Evolutionary conservation across 2,113 vertebrate genomes (phyloP).

Genomic region (Benitochromis conjunctus): DNA sequence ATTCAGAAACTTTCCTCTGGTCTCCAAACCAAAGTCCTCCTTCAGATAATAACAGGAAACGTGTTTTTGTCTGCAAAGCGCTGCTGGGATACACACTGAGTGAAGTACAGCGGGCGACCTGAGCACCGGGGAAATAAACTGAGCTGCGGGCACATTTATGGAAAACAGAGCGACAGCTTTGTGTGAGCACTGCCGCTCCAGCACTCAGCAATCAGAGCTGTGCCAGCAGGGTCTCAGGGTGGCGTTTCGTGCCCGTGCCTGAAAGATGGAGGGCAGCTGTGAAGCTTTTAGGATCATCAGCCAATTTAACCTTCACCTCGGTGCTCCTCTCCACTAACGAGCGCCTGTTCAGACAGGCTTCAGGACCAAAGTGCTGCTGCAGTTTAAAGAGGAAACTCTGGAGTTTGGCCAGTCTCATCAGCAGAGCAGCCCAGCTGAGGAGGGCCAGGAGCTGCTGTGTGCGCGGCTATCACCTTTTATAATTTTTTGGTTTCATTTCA

Average conservation of each 20-base stretch:
- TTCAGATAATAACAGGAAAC: neutral
- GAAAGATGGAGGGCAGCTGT: neutral
- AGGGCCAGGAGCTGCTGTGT: neutral
- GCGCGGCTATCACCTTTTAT: neutral
- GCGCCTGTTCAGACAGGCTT: neutral
- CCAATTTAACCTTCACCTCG: neutral
- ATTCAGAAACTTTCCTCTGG: neutral
- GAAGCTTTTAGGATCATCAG: neutral
- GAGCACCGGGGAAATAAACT: neutral
- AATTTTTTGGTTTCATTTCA: neutral
- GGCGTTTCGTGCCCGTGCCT: neutral
- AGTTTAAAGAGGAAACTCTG: neutral
- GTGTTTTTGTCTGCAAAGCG: neutral
- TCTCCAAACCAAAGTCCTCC: neutral
- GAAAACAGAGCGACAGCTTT: neutral
- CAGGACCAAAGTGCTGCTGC: neutral
- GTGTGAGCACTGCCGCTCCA: neutral
- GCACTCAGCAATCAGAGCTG: conserved; percentile 22
- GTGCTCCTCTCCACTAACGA: neutral
- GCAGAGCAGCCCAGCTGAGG: neutral
- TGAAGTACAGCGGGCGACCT: neutral
- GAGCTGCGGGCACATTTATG: neutral
- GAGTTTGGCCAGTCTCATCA: neutral
- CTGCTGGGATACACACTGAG: neutral
- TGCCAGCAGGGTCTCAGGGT: neutral